phyloP scores from a whole-genome alignment of 2,888 invertebrate genomes.

The Noctua pronuba region DNA sequence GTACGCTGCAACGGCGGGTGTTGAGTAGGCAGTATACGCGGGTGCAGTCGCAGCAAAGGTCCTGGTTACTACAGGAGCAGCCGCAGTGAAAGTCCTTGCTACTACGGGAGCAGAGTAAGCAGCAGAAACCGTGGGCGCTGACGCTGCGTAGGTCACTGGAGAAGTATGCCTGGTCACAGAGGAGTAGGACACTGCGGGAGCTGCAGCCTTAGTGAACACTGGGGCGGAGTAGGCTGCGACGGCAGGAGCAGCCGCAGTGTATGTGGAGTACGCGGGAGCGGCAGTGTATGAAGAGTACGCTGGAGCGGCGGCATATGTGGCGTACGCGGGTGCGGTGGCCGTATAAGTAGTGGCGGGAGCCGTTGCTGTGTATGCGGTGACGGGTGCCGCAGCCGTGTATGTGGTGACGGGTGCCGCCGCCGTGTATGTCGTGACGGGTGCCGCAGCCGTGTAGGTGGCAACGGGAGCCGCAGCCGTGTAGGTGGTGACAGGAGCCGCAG shows the following conservation, averaged over 20 bases:
- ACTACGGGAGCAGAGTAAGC: conserved; percentile 81
- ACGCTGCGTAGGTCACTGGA: conserved; percentile 73
- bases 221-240: conserved; percentile 75
- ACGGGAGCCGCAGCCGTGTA: conserved; percentile 36
- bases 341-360: conserved; percentile 9
- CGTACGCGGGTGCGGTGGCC: conserved; percentile 10
- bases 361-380: conserved; percentile 55
- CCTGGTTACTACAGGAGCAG: conserved; percentile 80
- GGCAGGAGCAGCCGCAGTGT: conserved; percentile 85
- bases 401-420: conserved; percentile 61
- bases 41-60: conserved; percentile 68
- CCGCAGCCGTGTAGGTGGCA: conserved; percentile 78
- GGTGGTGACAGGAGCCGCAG: neutral
- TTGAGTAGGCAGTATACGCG: conserved; percentile 36
- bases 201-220: conserved; percentile 70
- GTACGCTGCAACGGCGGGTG: conserved; percentile 74
- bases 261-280: conserved; percentile 69
- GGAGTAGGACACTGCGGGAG: conserved; percentile 65
- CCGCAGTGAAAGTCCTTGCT: conserved; percentile 69
- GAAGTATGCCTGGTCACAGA: conserved; percentile 74
- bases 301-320: conserved; percentile 14
- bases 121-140: conserved; percentile 78
- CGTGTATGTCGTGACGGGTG: conserved; percentile 74
- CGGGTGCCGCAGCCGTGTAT: conserved; percentile 54
- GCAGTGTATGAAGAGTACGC: conserved; percentile 37